phyloP scores from a whole-genome alignment of 2,888 invertebrate genomes.

The Agrochola circellaris region DNA sequence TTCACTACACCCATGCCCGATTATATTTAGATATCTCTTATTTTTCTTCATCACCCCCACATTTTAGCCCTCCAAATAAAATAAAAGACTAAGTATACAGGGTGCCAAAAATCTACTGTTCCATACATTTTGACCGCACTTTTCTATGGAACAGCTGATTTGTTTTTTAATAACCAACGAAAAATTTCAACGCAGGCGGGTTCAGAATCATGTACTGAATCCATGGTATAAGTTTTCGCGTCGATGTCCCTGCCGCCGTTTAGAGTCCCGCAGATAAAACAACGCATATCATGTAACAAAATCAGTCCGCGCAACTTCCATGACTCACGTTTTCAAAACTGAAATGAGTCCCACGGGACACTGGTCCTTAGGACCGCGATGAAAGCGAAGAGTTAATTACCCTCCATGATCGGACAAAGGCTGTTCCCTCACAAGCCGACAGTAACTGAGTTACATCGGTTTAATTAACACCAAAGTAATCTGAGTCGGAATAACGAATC shows the following conservation, averaged over 20 bases:
- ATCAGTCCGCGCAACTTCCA: slow-evolving; percentile 36
- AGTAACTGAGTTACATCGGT: slow-evolving; percentile 46
- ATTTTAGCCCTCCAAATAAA: background rate
- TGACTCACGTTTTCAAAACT: slow-evolving; percentile 38
- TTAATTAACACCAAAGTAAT: slow-evolving; percentile 57
- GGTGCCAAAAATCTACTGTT: too few relatives aligned
- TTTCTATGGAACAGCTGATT: too few relatives aligned
- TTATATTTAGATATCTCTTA: background rate
- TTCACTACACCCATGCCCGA: background rate
- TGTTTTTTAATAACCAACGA: too few relatives aligned
- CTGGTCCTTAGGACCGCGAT: slow-evolving; percentile 30
- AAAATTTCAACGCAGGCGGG: too few relatives aligned
- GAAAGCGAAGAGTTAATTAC: slow-evolving; percentile 65
- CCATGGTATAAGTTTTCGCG: too few relatives aligned
- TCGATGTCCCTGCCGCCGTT: too few relatives aligned
- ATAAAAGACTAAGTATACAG: background rate
- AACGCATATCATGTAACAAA: background rate
- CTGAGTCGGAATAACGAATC: slow-evolving; percentile 47
- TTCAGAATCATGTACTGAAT: too few relatives aligned
- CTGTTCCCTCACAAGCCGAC: slow-evolving; percentile 46
- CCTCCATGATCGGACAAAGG: slow-evolving; percentile 55
- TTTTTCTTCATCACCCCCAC: background rate
- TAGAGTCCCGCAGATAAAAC: background rate
- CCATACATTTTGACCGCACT: too few relatives aligned
- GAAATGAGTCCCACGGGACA: slow-evolving; percentile 55